Evolutionary conservation across 1,140 invertebrate species (phyloP), one percentile per base, ranked within the genome.

Genomic region (Drosophila melanica): DNA sequence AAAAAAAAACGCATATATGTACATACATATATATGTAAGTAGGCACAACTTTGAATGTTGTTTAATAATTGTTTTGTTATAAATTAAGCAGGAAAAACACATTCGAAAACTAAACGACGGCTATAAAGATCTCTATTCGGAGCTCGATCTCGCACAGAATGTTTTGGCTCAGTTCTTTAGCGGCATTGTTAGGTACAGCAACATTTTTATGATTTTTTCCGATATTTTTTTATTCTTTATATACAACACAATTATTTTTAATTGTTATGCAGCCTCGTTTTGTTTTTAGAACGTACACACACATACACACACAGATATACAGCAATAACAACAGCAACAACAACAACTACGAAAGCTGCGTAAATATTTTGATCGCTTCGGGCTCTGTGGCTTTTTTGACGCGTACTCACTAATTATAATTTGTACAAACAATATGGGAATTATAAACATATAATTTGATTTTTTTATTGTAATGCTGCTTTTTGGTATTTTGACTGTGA

Each of bases 381-480:
- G 45, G 30, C 23, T 16, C 39, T 63, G 60, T 12, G 65, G 14
- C 45, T 68, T 30, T 27, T 64, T 57, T 79, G 57, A 75, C 78
- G 77, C 81, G 82, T 86, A 86, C 81, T 87, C 82, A 87, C 82
- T 77, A 82, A 87, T 89, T 66, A 87, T 71, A 60, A 89, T 89
- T 79, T 87, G 70, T 77, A 89, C 68, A 87, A 89, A 82, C 72
- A 87, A 71, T 87, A 87, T 87, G 72, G 84, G 76, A 89, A 87
- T 73, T 77, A 87, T 82, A 86, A 87, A 87, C 82, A 87, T 87
- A 87, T 82, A 87, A 87, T 87, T 85, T 76, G 54, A 37, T 63
- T 77, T 75, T 67, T 64, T 63, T 78, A 75, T 68, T 63, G 53
- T 81, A 59, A 74, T 81, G 68, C 75, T 75, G 72, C 14, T 53